Evolutionary conservation across 2,113 vertebrate genomes (phyloP), one percentile per base, ranked within the genome.

Genomic region (Neolamprologus sp.): DNA sequence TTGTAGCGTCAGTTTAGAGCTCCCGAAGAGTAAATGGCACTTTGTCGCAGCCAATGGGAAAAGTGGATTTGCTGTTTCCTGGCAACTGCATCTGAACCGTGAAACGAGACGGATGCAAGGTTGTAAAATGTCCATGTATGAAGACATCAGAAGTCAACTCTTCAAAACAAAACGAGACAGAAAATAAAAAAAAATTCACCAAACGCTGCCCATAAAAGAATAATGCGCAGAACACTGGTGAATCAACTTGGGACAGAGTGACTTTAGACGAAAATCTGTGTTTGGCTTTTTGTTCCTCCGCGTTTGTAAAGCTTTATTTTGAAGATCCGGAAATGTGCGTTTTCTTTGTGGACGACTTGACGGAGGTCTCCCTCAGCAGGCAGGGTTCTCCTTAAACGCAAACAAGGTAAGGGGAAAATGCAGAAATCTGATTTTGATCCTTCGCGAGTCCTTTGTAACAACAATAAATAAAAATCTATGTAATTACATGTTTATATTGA

Each of bases 71-170:
- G 12, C 75, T 12, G 93, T 93, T 49, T 63, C 93, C 47, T 85
- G 85, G 90, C 92, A 95, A 94, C 93, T 60, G 84, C 75, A 71
- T 90, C 89, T 94, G 81, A 88, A 71, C 91, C 23, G 60, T 92
- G 84, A 89, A 88, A 83, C 28, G 81, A 86, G 68, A 81, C 58
- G 31, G 45, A 58, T 82, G 57, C 57, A 7, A 3, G 65, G 53
- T 92, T 89, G 63, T 84, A 4, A 91, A 91, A 91, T 7, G 2
- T 2, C 2, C 17, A 35, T 2, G 8, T 2, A n/a, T 2, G 28
- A 53, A n/a, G 21, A 45, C 5, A 9, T 47, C 37, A 80, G 89
- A 92, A 82, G 23, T 26, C 1, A 2, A 6, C 2, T 51, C 60
- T 90, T 90, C 84, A 91, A 83, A 92, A 84, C 86, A 91, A 92